These are phyloP conservation scores for Gobiocypris rarus DNA, from an alignment of 2,113 vertebrate genomes.

Conservation along the genomic window DNA sequence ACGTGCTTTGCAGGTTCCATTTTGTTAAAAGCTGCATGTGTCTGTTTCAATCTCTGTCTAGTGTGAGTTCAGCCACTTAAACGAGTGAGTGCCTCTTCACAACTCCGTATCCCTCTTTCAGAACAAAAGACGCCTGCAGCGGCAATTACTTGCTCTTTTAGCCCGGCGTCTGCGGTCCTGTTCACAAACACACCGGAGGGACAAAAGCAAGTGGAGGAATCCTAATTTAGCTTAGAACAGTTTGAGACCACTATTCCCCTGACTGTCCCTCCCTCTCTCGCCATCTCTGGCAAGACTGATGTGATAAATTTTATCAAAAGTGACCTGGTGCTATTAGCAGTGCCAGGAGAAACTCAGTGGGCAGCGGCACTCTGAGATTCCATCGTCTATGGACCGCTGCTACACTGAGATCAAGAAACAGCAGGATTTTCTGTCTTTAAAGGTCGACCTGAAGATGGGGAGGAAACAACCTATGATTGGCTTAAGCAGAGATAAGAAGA, in stretches of 20 bases:
- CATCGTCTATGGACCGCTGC: background rate
- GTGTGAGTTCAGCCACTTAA: constrained; percentile 36
- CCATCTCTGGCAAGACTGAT: constrained; percentile 11
- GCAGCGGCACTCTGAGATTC: background rate
- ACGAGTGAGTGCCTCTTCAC: constrained; percentile 35
- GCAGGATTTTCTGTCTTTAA: background rate
- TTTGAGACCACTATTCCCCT: constrained; percentile 12
- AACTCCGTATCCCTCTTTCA: constrained; percentile 15
- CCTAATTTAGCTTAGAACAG: constrained; percentile 28
- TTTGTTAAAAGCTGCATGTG: constrained; percentile 34
- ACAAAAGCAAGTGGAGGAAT: constrained; percentile 23
- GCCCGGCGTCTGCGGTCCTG: background rate
- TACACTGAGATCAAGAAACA: background rate
- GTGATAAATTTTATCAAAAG: background rate
- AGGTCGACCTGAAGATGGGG: background rate
- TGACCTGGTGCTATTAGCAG: constrained; percentile 1
- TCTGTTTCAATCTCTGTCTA: constrained; percentile 34
- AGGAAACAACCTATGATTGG: background rate
- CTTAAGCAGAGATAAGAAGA: background rate
- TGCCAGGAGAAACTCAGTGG: constrained; percentile 17
- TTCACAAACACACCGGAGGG: constrained; percentile 30
- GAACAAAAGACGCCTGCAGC: constrained; percentile 36
- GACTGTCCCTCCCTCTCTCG: background rate
- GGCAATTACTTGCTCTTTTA: constrained; percentile 43
- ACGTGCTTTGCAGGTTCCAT: background rate